A percentile compares a stretch with the other conserved stretches of the same genome.
phyloP scores from a whole-genome alignment of 2,113 vertebrate genomes.

The Otus sunia region DNA sequence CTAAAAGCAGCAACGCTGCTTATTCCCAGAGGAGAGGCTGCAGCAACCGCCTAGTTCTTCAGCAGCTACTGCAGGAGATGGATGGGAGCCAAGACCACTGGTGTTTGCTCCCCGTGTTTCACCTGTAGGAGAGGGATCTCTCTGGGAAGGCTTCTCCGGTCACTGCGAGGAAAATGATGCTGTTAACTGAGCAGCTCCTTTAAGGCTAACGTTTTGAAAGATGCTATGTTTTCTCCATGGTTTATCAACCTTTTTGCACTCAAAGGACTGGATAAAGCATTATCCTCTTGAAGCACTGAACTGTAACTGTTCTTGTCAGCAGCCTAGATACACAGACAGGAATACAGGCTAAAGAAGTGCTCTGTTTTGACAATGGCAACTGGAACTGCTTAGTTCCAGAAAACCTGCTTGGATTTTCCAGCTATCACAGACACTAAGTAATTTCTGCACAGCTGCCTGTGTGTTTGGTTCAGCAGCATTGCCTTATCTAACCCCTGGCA shows the following conservation, averaged over 20 bases:
- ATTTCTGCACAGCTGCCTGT: neutral
- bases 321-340: neutral
- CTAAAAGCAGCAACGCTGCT: conserved; percentile 53
- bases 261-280: neutral
- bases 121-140: neutral
- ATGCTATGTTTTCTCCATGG: neutral
- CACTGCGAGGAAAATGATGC: neutral
- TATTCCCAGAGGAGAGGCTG: neutral
- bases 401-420: neutral
- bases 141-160: neutral
- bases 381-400: neutral
- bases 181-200: neutral
- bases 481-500: neutral
- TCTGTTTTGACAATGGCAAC: neutral
- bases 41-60: neutral
- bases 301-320: neutral
- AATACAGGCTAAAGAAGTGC: neutral
- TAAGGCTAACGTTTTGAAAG: neutral
- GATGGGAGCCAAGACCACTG: neutral
- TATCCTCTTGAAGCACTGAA: neutral
- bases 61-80: neutral
- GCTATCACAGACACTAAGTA: neutral
- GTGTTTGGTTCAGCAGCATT: neutral
- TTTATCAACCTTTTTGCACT: neutral
- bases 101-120: neutral